These are phyloP conservation scores for Trichopoda pennipes DNA, from an alignment of 2,888 invertebrate species.

Conservation along the genomic window DNA sequence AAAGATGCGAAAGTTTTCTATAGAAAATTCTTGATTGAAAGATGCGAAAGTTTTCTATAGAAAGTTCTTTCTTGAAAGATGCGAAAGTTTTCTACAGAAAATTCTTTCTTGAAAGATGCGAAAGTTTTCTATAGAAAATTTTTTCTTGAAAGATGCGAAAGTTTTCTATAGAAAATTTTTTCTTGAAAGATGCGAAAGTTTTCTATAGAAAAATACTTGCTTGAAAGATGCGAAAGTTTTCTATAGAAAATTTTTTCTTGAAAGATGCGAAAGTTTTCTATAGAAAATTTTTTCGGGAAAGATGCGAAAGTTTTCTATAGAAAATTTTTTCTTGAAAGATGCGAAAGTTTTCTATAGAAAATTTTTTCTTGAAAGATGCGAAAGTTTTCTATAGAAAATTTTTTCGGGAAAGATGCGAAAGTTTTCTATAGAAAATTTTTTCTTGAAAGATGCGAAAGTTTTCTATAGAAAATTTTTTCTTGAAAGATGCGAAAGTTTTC, in stretches of 20 bases:
- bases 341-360: too few species aligned
- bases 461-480: not conserved
- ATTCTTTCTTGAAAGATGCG: too few species aligned
- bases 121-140: too few species aligned
- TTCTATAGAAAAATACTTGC: not conserved
- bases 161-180: too few species aligned
- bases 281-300: not conserved
- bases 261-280: not conserved
- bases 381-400: too few species aligned
- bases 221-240: not conserved
- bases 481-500: not conserved
- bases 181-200: too few species aligned
- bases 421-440: not conserved
- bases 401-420: too few species aligned
- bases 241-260: not conserved
- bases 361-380: too few species aligned
- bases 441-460: not conserved
- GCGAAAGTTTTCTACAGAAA: not conserved
- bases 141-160: too few species aligned
- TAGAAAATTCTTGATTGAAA: not conserved
- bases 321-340: too few species aligned
- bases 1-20: not conserved
- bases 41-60: not conserved
- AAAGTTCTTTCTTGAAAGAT: not conserved
- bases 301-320: too few species aligned